Evolutionary conservation across 2,797 vertebrate genomes (phyloP).

Genomic region (Mormyrops boulengeri): DNA sequence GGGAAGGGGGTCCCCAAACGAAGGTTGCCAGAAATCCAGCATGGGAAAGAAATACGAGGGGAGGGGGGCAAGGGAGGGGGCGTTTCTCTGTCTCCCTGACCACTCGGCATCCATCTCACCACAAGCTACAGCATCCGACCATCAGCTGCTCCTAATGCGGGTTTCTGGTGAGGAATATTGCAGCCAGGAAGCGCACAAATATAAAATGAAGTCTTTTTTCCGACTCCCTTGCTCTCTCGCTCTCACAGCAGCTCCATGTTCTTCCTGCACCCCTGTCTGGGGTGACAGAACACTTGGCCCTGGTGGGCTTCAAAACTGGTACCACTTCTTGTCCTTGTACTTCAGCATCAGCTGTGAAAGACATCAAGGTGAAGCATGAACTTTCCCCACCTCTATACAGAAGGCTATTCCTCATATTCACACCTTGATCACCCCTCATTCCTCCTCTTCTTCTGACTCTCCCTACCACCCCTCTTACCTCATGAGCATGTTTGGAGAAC

Average conservation of each 20-base stretch:
- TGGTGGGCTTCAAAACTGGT: slow-evolving; percentile 63
- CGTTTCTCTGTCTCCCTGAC: background rate
- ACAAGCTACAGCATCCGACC: background rate
- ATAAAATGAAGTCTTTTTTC: background rate
- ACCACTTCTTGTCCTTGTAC: slow-evolving; percentile 79
- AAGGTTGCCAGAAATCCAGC: slow-evolving; percentile 4
- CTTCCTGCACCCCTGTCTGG: background rate
- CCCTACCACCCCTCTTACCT: slow-evolving; percentile 46
- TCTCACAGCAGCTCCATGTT: background rate
- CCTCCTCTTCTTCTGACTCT: too few species aligned
- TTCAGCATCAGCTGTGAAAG: slow-evolving; percentile 72
- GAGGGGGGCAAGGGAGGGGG: background rate
- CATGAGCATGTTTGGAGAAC: slow-evolving; percentile 72
- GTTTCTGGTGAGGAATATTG: slow-evolving; percentile 12
- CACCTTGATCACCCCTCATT: background rate
- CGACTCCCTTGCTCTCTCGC: background rate
- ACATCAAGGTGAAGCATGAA: background rate
- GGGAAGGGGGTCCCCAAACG: background rate
- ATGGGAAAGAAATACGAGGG: background rate
- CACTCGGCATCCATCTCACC: background rate
- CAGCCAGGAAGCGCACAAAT: background rate
- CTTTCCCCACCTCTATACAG: background rate
- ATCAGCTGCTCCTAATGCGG: slow-evolving; percentile 2
- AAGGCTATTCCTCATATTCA: background rate
- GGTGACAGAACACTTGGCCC: background rate